Conservation (phyloP, 2,888 invertebrate genomes). For the Dryocosmus kuriphilus region DNA sequence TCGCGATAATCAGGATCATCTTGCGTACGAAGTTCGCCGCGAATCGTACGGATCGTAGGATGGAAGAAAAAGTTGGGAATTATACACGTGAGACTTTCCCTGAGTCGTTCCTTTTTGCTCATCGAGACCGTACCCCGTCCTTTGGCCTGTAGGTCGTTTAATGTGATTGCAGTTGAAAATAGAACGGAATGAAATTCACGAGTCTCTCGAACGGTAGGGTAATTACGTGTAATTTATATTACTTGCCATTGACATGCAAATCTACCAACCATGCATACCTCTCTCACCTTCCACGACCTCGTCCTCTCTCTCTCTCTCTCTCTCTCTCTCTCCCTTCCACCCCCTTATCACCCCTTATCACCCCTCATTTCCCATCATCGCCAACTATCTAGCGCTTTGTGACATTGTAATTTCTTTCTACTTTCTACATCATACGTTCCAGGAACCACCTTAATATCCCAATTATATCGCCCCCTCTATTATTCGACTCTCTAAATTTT, state of each 20-base stretch:
- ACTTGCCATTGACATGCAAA: conserved; percentile 77
- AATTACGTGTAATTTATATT: conserved; percentile 78
- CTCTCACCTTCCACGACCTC: conserved; percentile 45
- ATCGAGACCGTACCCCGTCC: conserved; percentile 41
- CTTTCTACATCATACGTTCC: conserved; percentile 19
- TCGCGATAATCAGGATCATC: conserved; percentile 54
- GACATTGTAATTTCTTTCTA: conserved; percentile 35
- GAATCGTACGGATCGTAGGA: conserved; percentile 5
- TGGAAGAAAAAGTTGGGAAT: conserved; percentile 33
- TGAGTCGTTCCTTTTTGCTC: conserved; percentile 14
- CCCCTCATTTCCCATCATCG: conserved; percentile 21
- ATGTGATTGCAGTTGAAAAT: conserved; percentile 66
- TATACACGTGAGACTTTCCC: conserved; percentile 34
- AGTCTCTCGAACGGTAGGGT: conserved; percentile 71
- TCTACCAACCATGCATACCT: conserved; percentile 66
- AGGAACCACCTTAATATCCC: not conserved
- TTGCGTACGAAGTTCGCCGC: conserved; percentile 22
- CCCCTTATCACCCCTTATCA: conserved; percentile 8
- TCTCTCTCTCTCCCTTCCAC: conserved; percentile 9
- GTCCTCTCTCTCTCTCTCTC: conserved; percentile 15
- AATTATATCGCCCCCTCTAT: not conserved
- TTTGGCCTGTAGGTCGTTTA: conserved; percentile 55
- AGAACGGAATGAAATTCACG: conserved; percentile 72
- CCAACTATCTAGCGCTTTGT: conserved; percentile 33
- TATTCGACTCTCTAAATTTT: not conserved